A percentile compares a stretch with the other conserved stretches of the same genome.
phyloP scores from a whole-genome alignment of 1,140 invertebrate species.

The Physella acuta region DNA sequence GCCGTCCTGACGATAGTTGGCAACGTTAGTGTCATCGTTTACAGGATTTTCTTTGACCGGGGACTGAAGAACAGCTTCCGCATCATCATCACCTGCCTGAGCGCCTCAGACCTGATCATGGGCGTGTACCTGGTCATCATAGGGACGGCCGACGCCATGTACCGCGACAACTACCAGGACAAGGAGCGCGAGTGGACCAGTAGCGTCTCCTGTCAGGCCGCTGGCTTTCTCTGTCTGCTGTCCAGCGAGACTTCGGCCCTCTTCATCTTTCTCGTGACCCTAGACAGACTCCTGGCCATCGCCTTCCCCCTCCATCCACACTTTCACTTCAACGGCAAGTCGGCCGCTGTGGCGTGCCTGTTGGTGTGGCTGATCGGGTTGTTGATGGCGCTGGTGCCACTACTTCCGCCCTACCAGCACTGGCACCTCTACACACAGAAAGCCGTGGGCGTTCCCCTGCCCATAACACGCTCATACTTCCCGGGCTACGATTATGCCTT shows the following conservation, averaged over 20 bases:
- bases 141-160: slow-evolving; percentile 21
- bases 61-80: slow-evolving; percentile 31
- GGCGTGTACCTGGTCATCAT: slow-evolving; percentile 26
- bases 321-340: slow-evolving; percentile 20
- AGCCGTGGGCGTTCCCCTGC: slow-evolving; percentile 35
- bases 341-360: slow-evolving; percentile 15
- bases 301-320: slow-evolving; percentile 22
- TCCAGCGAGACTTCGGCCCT: slow-evolving; percentile 26
- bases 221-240: slow-evolving; percentile 25
- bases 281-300: slow-evolving; percentile 27
- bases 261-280: slow-evolving; percentile 37
- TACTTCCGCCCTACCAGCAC: slow-evolving; percentile 15
- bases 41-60: slow-evolving; percentile 22
- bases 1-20: slow-evolving; percentile 32
- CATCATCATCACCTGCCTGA: slow-evolving; percentile 35
- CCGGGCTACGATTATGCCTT: slow-evolving; percentile 34
- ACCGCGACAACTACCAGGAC: slow-evolving; percentile 36
- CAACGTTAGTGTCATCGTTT: slow-evolving; percentile 29
- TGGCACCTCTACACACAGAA: slow-evolving; percentile 37
- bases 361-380: slow-evolving; percentile 21
- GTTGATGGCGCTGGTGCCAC: slow-evolving; percentile 17
- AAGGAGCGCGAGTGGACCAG: slow-evolving; percentile 20
- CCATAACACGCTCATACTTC: slow-evolving; percentile 24
- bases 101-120: slow-evolving; percentile 26
- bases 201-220: slow-evolving; percentile 10